Evolutionary conservation across 2,888 invertebrate genomes (phyloP).

Genomic region (Cosmia pyralina): DNA sequence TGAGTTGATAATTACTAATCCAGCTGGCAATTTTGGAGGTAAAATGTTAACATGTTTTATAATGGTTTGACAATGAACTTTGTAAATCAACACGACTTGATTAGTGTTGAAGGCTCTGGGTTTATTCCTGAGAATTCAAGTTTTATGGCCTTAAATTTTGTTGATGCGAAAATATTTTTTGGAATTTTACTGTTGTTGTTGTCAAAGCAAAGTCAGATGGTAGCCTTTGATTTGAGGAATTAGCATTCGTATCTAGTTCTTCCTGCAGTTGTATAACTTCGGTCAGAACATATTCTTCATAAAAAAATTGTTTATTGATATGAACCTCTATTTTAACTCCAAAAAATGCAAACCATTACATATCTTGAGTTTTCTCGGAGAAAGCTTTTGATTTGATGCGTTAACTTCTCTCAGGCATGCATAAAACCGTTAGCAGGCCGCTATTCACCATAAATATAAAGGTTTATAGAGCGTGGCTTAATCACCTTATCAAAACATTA

Average conservation of each 20-base stretch:
- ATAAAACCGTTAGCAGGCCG: neutral
- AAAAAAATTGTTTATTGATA: neutral
- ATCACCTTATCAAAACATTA: constrained; percentile 1
- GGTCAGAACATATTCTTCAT: neutral
- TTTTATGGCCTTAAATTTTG: neutral
- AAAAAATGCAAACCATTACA: neutral
- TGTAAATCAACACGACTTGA: constrained; percentile 5
- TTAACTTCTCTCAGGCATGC: neutral
- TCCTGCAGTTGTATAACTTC: constrained; percentile 9
- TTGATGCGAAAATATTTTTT: constrained; percentile 18
- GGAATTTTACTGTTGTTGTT: constrained; percentile 25
- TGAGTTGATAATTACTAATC: constrained; percentile 29
- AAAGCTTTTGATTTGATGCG: constrained; percentile 25
- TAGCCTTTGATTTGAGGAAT: constrained; percentile 2
- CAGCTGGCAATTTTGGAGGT: constrained; percentile 25
- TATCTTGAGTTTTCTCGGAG: constrained; percentile 15
- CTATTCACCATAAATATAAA: neutral
- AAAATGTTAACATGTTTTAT: constrained; percentile 14
- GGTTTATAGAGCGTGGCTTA: constrained; percentile 20
- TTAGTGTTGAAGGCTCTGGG: constrained; percentile 23
- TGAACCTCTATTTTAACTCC: neutral
- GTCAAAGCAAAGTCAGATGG: constrained; percentile 5
- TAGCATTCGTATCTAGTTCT: neutral
- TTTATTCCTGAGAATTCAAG: constrained; percentile 17
- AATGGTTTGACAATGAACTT: constrained; percentile 48